phyloP scores from a whole-genome alignment of 2,888 invertebrate genomes.

The Oligia strigilis region DNA sequence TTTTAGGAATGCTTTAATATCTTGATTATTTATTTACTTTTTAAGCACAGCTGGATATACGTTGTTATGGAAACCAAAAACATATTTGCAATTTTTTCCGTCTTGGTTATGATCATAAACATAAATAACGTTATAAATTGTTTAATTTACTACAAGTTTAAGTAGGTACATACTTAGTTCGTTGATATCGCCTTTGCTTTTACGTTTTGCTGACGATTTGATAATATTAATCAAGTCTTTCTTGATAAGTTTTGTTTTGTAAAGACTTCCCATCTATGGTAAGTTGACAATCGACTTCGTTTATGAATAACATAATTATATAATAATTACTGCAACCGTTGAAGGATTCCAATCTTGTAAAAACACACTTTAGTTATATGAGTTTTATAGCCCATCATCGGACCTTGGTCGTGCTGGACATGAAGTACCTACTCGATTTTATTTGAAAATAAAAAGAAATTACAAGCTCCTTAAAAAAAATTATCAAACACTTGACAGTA shows the following conservation, averaged over 20 bases:
- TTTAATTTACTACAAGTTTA: slow-evolving; percentile 12
- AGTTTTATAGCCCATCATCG: background rate
- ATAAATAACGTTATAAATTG: slow-evolving; percentile 19
- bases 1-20: slow-evolving; percentile 45
- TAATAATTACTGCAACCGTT: background rate
- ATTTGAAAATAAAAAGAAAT: background rate
- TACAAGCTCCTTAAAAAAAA: background rate
- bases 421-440: background rate
- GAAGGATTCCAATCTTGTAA: slow-evolving; percentile 7
- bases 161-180: background rate
- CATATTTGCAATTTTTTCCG: slow-evolving; percentile 16
- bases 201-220: slow-evolving; percentile 1
- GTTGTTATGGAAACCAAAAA: slow-evolving; percentile 20
- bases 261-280: background rate
- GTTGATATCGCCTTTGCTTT: slow-evolving; percentile 9
- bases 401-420: background rate
- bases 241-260: background rate
- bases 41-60: slow-evolving; percentile 2
- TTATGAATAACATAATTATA: slow-evolving; percentile 14
- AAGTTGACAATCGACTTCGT: slow-evolving; percentile 20
- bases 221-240: background rate
- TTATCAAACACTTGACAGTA: background rate
- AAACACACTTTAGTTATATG: background rate
- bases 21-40: slow-evolving; percentile 39
- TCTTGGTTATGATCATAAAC: slow-evolving; percentile 21